Base-by-base conservation (phyloP, 2,888 invertebrate genomes). In the Pammene aurita region DNA sequence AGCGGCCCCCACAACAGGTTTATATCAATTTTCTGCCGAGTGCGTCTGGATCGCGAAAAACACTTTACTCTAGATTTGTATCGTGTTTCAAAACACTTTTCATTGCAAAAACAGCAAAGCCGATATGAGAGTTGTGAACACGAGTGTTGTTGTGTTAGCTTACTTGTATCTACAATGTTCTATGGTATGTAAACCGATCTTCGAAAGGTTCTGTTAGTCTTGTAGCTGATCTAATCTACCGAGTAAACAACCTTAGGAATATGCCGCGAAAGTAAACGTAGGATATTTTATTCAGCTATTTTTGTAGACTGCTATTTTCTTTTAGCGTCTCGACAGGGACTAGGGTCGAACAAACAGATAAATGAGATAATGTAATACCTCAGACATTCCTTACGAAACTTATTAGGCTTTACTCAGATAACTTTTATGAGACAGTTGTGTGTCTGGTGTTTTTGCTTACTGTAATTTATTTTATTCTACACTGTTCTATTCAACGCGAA, bases 21-120 rank as follows among this genome's bases (percentile, higher is more conserved):
- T 91, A 87, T 90, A 88, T 90, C 89, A 92, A 91, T 92, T 92
- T 91, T 91, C 91, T 83, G 82, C 86, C 80, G 85, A 88, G 87
- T 90, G 90, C 88, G 86, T 89, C 89, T 89, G 88, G 84, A 83
- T 84, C 82, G 86, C 78, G 84, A 80, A 86, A 89, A 89, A 89
- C 88, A 89, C 85, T 89, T 87, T 85, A 81, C 78, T 77, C 75
- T 80, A 76, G 79, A 81, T 83, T 80, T 82, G 80, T 78, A 74
- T 81, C 81, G 80, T 81, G 79, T 78, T 83, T 76, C 79, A 76
- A 73, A 71, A 74, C 73, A 72, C 71, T 77, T 77, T 78, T 74
- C 74, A 76, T 75, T 75, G 54, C 48, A 67, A 70, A 71, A 69
- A 67, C 71, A 57, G 48, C 34, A 14, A 63, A 42, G 42, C n/a